Evolutionary conservation across 2,888 invertebrate genomes (phyloP).

Genomic region (Salpingus planirostris): DNA sequence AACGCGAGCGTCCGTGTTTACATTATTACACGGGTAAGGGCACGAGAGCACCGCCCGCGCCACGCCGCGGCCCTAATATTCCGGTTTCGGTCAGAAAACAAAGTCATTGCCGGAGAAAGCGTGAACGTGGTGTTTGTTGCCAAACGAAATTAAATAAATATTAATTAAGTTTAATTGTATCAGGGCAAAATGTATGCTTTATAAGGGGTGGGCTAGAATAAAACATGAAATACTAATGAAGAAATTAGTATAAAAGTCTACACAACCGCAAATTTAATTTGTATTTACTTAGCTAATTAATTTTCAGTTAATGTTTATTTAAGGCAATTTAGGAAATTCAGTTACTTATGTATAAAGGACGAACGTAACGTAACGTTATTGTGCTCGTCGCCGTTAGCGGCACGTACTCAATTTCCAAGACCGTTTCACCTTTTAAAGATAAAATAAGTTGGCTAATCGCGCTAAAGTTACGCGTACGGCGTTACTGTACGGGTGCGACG

Average conservation of each 20-base stretch:
- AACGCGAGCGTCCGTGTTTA: too few relatives aligned
- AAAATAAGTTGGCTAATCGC: conserved; percentile 14
- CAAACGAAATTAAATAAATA: too few relatives aligned
- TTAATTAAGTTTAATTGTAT: conserved; percentile 3
- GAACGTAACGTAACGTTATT: conserved; percentile 2
- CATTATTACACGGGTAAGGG: too few relatives aligned
- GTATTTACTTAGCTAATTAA: conserved; percentile 19
- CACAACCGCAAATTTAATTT: conserved; percentile 18
- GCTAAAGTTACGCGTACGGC: conserved; percentile 9
- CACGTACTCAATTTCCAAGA: conserved; percentile 10
- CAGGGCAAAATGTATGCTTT: conserved; percentile 1
- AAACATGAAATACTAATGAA: conserved; percentile 13
- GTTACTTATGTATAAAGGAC: conserved; percentile 7
- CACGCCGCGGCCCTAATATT: too few relatives aligned
- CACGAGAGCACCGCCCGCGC: too few relatives aligned
- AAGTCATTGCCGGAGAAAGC: too few relatives aligned
- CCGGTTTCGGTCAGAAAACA: too few relatives aligned
- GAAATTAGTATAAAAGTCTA: conserved; percentile 19
- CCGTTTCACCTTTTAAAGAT: conserved; percentile 11
- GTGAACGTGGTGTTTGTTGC: too few relatives aligned
- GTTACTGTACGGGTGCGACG: conserved; percentile 9
- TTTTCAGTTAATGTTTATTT: conserved; percentile 10
- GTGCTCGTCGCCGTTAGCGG: conserved; percentile 3
- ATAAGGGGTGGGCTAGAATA: conserved; percentile 1
- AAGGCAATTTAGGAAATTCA: conserved; percentile 8